phyloP scores from a whole-genome alignment of 35 echinoderm and acorn worm species.

The Nesometra sesokonis region DNA sequence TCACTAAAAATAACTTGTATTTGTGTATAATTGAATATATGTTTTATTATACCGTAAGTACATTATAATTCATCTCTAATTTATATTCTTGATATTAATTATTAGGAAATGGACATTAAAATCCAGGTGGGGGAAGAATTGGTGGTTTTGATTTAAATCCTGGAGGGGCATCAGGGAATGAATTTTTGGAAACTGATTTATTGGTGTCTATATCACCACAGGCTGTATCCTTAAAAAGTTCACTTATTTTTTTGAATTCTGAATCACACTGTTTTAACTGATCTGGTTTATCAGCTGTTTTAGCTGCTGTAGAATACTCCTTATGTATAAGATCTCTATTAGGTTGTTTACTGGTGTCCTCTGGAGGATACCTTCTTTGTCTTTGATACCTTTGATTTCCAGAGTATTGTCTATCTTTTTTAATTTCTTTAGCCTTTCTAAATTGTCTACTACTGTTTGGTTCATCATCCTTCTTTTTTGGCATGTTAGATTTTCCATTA shows the following conservation, averaged over 20 bases:
- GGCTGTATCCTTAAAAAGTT: background rate
- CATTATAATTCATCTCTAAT: too few species aligned
- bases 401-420: background rate
- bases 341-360: too few species aligned
- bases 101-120: background rate
- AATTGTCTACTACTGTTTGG: background rate
- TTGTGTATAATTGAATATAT: too few species aligned
- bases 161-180: background rate
- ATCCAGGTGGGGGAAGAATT: background rate
- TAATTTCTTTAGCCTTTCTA: background rate
- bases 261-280: too few species aligned
- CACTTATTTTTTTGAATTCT: background rate
- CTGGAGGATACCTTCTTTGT: background rate
- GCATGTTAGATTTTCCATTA: background rate
- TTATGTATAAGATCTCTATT: too few species aligned
- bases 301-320: too few species aligned
- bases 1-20: too few species aligned
- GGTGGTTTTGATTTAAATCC: background rate
- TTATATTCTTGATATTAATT: too few species aligned
- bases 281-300: too few species aligned
- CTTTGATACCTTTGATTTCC: background rate
- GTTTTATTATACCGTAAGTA: too few species aligned
- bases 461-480: background rate
- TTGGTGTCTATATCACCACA: background rate
- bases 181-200: background rate